Percentiles rank a stretch among this genome's conserved stretches.
phyloP scores from a whole-genome alignment of 1,140 invertebrate species.

The Drosophila athabasca region DNA sequence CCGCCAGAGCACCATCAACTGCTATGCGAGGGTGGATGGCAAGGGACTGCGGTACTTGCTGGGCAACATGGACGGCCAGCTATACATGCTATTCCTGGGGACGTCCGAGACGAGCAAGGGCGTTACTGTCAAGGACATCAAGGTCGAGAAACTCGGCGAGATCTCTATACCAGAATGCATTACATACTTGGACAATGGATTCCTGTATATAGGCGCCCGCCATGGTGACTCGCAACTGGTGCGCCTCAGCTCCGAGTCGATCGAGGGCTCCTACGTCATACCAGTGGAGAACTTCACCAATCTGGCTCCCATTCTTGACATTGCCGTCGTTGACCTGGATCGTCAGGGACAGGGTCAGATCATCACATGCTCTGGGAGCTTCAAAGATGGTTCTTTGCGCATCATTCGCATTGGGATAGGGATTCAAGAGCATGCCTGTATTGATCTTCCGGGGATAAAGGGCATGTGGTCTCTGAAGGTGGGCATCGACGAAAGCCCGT shows the following conservation, averaged over 20 bases:
- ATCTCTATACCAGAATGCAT: slow-evolving; percentile 99
- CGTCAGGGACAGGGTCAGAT: slow-evolving; percentile 98
- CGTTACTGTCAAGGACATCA: slow-evolving; percentile 93
- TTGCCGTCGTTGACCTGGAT: slow-evolving; percentile 98
- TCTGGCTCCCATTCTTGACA: slow-evolving; percentile 98
- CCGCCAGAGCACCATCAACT: slow-evolving; percentile 96
- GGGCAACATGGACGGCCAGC: slow-evolving; percentile 96
- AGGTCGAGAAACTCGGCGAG: slow-evolving; percentile 96
- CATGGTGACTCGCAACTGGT: slow-evolving; percentile 98
- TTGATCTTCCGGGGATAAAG: slow-evolving; percentile 98
- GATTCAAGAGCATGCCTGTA: slow-evolving; percentile 98
- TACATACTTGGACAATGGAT: slow-evolving; percentile 99
- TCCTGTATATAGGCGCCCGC: slow-evolving; percentile 98
- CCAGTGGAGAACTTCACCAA: slow-evolving; percentile 98
- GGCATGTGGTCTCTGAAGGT: slow-evolving; percentile 97
- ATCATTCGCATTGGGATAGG: slow-evolving; percentile 99
- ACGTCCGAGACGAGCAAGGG: slow-evolving; percentile 88
- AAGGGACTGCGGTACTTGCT: slow-evolving; percentile 96
- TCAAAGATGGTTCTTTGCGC: slow-evolving; percentile 97
- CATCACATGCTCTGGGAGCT: slow-evolving; percentile 98
- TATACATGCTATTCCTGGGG: slow-evolving; percentile 98
- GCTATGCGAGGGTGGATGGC: slow-evolving; percentile 96
- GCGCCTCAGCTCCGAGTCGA: slow-evolving; percentile 93
- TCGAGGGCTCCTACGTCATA: slow-evolving; percentile 95
- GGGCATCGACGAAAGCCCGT: slow-evolving; percentile 84